Conservation (phyloP, 1,140 invertebrate species). For the Drosophila asahinai region DNA sequence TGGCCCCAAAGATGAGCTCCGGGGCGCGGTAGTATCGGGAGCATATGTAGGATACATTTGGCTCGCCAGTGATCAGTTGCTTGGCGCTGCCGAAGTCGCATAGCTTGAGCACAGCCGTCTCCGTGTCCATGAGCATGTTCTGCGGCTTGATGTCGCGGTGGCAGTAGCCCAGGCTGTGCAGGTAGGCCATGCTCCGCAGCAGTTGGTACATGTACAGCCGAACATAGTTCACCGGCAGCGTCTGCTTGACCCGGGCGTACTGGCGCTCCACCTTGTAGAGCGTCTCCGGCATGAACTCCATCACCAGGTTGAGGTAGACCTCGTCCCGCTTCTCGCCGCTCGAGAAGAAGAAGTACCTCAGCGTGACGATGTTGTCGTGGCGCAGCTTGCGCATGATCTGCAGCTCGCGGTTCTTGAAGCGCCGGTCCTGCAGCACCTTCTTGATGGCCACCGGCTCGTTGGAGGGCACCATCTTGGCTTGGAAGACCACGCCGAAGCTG, state of each 20-base stretch:
- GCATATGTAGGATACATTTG: slow-evolving; percentile 99
- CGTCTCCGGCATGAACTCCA: slow-evolving; percentile 99
- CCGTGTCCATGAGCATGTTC: slow-evolving; percentile 98
- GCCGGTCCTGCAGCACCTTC: slow-evolving; percentile 99
- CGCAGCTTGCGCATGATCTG: slow-evolving; percentile 99
- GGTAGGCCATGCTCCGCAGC: slow-evolving; percentile 99
- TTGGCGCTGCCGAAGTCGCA: slow-evolving; percentile 99
- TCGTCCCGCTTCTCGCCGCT: slow-evolving; percentile 99
- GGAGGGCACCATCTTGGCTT: slow-evolving; percentile 97
- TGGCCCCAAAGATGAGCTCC: slow-evolving; percentile 99
- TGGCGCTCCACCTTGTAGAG: slow-evolving; percentile 99
- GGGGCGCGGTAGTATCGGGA: slow-evolving; percentile 99
- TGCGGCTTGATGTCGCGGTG: slow-evolving; percentile 99
- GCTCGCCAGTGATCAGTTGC: slow-evolving; percentile 97
- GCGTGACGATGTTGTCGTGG: slow-evolving; percentile 99
- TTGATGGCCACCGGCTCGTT: slow-evolving; percentile 99
- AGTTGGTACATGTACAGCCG: slow-evolving; percentile 99
- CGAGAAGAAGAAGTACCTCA: slow-evolving; percentile 99
- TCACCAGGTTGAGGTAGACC: slow-evolving; percentile 99
- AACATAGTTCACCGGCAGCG: slow-evolving; percentile 99
- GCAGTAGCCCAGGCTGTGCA: slow-evolving; percentile 98
- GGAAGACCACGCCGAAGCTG: slow-evolving; percentile 99
- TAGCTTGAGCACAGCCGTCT: slow-evolving; percentile 98
- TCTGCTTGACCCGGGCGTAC: slow-evolving; percentile 99
- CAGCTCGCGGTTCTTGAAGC: slow-evolving; percentile 99